phyloP scores from a whole-genome alignment of 2,113 vertebrate species.

The Coptodon rendalli region DNA sequence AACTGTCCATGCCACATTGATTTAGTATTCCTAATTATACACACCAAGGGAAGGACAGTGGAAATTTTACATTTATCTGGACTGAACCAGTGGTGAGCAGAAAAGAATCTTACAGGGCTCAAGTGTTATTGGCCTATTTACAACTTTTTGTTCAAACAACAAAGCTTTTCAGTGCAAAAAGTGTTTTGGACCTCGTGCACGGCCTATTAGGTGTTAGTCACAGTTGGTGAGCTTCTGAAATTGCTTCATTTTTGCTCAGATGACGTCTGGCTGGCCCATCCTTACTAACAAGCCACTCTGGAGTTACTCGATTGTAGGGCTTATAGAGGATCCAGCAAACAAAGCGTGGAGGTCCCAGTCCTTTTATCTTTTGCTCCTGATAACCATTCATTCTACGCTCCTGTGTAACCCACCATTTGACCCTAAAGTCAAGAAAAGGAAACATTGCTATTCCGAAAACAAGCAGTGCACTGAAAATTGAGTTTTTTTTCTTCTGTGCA shows the following conservation, averaged over 20 bases:
- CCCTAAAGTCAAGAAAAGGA: background rate
- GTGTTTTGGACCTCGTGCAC: conserved; percentile 10
- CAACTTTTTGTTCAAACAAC: conserved; percentile 49
- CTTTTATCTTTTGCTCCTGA: conserved; percentile 18
- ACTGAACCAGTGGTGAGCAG: background rate
- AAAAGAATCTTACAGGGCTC: background rate
- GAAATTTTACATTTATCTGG: background rate
- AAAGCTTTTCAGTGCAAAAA: conserved; percentile 29
- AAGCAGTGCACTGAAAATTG: background rate
- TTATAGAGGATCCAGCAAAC: conserved; percentile 51
- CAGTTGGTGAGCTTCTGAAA: conserved; percentile 45
- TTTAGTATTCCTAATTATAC: background rate
- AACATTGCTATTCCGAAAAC: conserved; percentile 21
- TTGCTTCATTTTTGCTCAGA: conserved; percentile 57
- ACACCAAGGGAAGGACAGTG: background rate
- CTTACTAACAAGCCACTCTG: conserved; percentile 58
- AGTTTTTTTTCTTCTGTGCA: background rate
- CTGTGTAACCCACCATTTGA: conserved; percentile 5
- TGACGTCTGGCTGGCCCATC: conserved; percentile 13
- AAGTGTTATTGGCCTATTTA: conserved; percentile 33
- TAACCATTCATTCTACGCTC: conserved; percentile 11
- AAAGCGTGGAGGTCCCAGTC: conserved; percentile 1
- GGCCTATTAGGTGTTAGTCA: conserved; percentile 60
- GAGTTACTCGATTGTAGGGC: conserved; percentile 35
- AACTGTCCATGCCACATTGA: background rate